Conservation (phyloP, 2,888 invertebrate genomes). For the Tortrix viridana region DNA sequence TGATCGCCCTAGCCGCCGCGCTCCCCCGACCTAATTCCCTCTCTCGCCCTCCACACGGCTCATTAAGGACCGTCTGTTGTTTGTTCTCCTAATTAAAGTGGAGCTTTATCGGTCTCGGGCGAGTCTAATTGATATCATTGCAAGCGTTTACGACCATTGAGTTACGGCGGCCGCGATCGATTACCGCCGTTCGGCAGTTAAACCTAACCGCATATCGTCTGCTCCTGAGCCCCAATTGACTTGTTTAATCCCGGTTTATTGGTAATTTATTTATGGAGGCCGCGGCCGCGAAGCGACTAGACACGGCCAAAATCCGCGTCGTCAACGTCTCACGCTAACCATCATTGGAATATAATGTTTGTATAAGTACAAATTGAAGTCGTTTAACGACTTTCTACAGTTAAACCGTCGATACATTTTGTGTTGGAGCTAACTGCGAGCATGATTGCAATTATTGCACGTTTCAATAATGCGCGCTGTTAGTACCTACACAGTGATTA, state of each 20-base stretch:
- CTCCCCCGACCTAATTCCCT: slow-evolving; percentile 77
- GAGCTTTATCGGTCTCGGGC: slow-evolving; percentile 80
- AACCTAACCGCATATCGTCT: slow-evolving; percentile 81
- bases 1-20: slow-evolving; percentile 65
- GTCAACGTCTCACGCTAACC: neutral
- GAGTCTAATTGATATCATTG: slow-evolving; percentile 83
- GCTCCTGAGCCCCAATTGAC: slow-evolving; percentile 73
- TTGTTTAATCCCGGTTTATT: slow-evolving; percentile 80
- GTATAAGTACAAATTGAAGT: too few relatives aligned
- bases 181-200: slow-evolving; percentile 74
- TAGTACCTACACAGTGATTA: slow-evolving; percentile 60
- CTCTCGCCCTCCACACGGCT: slow-evolving; percentile 78
- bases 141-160: slow-evolving; percentile 82
- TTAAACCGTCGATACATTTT: neutral
- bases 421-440: slow-evolving; percentile 42
- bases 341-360: too few relatives aligned
- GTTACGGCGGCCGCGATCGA: slow-evolving; percentile 77
- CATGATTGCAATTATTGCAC: slow-evolving; percentile 54
- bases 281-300: slow-evolving; percentile 40
- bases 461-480: slow-evolving; percentile 52
- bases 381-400: too few relatives aligned
- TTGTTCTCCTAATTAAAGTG: slow-evolving; percentile 83
- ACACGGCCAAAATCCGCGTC: neutral
- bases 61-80: slow-evolving; percentile 82
- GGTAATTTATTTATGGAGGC: slow-evolving; percentile 74